Base-by-base conservation (phyloP, 2,888 invertebrate genomes). In the Epinotia bilunana region DNA sequence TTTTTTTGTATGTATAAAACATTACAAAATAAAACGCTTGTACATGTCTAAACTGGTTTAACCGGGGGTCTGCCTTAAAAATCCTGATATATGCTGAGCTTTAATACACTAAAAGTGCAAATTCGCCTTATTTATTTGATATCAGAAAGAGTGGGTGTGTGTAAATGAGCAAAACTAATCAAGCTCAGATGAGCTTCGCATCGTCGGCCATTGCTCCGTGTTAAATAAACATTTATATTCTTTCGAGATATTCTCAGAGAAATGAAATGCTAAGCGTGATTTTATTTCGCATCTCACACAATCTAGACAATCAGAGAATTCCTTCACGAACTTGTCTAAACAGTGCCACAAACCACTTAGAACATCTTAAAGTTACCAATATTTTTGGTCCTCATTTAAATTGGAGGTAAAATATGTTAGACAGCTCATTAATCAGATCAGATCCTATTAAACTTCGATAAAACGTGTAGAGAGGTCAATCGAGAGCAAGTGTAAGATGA, bases 141-240 rank as follows among this genome's bases (percentile, higher is more conserved):
- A 39, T 68, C 55, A 67, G 55, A 39, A 20, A 16, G 39, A 63
- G 62, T 55, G 55, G 62, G 62, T n/a, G 62, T 58, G 39, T 49
- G 39, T 23, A 65, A 46, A 64, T 57, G 65, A 11, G 53, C 12
- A 9, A 46, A 63, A 72, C 63, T 65, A 58, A 72, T 64, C 63
- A 72, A 16, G 58, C 23, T 23, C 20, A 20, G 58, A 43, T 39
- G 67, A 68, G 57, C 13, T 39, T 13, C 49, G 53, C 16, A n/a
- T 16, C 16, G 13, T 69, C 12, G 72, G 65, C 33, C 72, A 16
- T 65, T 49, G 72, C 65, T n/a, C 72, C 20, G 58, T 46, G 65
- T 49, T 65, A 53, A 65, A 49, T 33, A 65, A 49, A 72, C 72
- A 72, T 65, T 72, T 58, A 65, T 72, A 53, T 23, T 20, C 71